A percentile compares a stretch with the other conserved stretches of the same genome.
Evolutionary conservation across 2,113 vertebrate species (phyloP).

Genomic region (Marmota monax): DNA sequence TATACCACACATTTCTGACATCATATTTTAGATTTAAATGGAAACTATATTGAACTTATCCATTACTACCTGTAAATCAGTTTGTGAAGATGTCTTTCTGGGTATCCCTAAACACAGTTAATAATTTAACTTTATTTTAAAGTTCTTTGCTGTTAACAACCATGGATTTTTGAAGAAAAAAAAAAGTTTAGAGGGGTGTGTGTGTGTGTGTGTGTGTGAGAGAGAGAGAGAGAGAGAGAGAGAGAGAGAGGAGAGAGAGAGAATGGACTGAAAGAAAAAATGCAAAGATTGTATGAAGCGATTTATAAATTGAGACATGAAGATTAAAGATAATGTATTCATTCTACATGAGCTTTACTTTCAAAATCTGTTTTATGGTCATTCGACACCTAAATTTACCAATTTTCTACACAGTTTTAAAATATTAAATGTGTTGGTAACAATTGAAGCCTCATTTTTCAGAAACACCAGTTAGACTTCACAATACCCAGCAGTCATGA

Average conservation of each 20-base stretch:
- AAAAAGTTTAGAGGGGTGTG: not conserved
- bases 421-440: slow-evolving; percentile 7
- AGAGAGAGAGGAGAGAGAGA: not conserved
- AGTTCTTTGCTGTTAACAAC: not conserved
- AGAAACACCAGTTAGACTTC: not conserved
- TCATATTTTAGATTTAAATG: not conserved
- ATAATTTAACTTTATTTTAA: slow-evolving; percentile 28
- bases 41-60: not conserved
- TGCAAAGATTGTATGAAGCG: not conserved
- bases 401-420: not conserved
- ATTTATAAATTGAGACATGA: not conserved
- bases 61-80: not conserved
- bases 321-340: not conserved
- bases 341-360: not conserved
- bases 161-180: not conserved
- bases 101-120: not conserved
- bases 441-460: not conserved
- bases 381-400: not conserved
- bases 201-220: too few relatives aligned
- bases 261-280: not conserved
- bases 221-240: too few relatives aligned
- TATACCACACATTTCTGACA: not conserved
- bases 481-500: not conserved
- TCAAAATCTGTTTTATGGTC: not conserved
- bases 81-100: not conserved